Evolutionary conservation across 2,113 vertebrate genomes (phyloP), one percentile per base, ranked within the genome.

Genomic region (Chaetodon auriga): DNA sequence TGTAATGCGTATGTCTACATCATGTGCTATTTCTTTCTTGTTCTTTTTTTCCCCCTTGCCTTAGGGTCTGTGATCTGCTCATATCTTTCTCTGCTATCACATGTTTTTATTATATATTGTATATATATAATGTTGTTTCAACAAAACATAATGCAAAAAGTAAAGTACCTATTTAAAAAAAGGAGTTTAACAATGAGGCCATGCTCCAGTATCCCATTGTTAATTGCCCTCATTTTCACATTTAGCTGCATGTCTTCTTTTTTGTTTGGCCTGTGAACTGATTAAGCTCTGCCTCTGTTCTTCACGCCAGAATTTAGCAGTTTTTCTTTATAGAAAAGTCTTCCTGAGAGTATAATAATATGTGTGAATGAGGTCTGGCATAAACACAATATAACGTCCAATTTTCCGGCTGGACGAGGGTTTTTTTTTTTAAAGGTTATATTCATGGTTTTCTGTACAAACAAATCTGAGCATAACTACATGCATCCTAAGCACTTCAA

Each of bases 221-320:
- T 78, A 89, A 74, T 74, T 81, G 86, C 58, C 87, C 91, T 88
- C 48, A 53, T 85, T 90, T 90, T 88, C 81, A 86, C 63, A 84
- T 87, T 87, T 87, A 88, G 83, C 68, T 62, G 48, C 70, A 58
- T 0, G 41, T 74, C 69, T 71, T 84, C 60, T 80, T 80, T 78
- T 88, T 36, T 75, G 63, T 85, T 85, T 80, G 30, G 72, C 69
- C 68, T 75, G 73, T 77, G 83, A 80, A 79, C 83, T 83, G 68
- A 89, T 78, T 81, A 60, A 38, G 25, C 38, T 49, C 36, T 36
- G 63, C 51, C 23, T 78, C 63, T 46, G 46, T 45, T 81, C 71
- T 72, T 51, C 13, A 54, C 61, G 60, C 3, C 25, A 57, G 12
- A 75, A 55, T 73, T 49, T 36, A 30, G n/a, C 4, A 25, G 1